phyloP scores from a whole-genome alignment of 1,140 invertebrate genomes.

The Oryzaephilus surinamensis region DNA sequence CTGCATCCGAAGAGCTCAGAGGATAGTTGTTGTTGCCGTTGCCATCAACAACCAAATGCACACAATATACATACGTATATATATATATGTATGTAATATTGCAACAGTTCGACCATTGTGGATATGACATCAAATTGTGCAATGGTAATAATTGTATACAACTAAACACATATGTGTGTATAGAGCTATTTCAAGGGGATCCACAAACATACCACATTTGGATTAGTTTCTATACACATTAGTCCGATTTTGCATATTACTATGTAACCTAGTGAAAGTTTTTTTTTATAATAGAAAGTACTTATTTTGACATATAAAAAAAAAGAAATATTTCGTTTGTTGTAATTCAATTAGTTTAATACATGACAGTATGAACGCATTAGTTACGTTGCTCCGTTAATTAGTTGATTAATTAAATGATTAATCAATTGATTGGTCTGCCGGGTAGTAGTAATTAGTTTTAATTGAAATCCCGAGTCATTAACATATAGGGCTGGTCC shows the following conservation, averaged over 20 bases:
- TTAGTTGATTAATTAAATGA: conserved; percentile 35
- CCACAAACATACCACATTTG: conserved; percentile 16
- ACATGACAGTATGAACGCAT: too few relatives aligned
- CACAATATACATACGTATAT: too few relatives aligned
- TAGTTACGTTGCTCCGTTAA: conserved; percentile 32
- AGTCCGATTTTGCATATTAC: neutral
- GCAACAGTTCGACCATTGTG: conserved; percentile 6
- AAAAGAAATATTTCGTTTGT: conserved; percentile 2
- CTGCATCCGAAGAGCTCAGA: conserved; percentile 17
- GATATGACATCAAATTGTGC: conserved; percentile 11
- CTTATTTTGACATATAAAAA: neutral
- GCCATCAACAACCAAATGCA: conserved; percentile 9
- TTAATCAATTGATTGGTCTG: conserved; percentile 35
- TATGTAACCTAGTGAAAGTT: neutral
- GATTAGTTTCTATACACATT: neutral
- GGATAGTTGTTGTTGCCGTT: too few relatives aligned
- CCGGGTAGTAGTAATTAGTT: conserved; percentile 32
- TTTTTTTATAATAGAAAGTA: too few relatives aligned
- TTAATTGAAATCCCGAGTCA: conserved; percentile 34
- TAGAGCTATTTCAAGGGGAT: conserved; percentile 17
- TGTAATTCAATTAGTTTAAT: too few relatives aligned
- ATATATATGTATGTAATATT: too few relatives aligned
- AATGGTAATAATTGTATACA: conserved; percentile 18
- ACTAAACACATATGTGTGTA: conserved; percentile 17
- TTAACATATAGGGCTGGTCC: conserved; percentile 25